Evolutionary conservation across 2,888 invertebrate species (phyloP), one percentile per base, ranked within the genome.

Genomic region (Rotaria magnacalcarata): DNA sequence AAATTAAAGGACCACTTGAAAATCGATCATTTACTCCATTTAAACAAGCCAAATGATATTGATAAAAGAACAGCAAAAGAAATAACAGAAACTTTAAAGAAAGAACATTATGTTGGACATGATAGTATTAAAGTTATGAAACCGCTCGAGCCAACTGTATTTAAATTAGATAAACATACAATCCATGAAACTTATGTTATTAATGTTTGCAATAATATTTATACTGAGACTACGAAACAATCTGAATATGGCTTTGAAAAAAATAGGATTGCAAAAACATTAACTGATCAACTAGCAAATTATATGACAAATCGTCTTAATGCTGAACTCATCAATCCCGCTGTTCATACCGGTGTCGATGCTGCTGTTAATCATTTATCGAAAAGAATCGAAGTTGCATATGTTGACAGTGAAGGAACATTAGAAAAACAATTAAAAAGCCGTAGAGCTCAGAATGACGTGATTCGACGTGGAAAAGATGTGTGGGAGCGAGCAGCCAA

Each of bases 1-100:
- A 75, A 75, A 75, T 16, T 75, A 41, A 34, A 19, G 41, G 27
- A 75, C 10, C 7, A 75, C 14, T 19, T 75, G 7, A 27, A 75
- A 75, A 75, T 75, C 11, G 75, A 75, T 75, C 34, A 75, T 75
- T 75, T 75, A 75, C 75, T 75, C 41, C 43, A 75, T 75, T 41
- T 5, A 41, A 75, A 75, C n/a, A 41, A 75, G 2, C 7, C 41
- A 75, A 34, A 75, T 41, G 43, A 75, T 75, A 41, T 75, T 34
- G 75, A 75, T 75, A 34, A 34, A 27, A 5, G 27, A 75, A 75
- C 75, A 34, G 75, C 75, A 0, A 34, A 75, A 34, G 75, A 75
- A 41, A 75, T 43, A 75, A 75, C 43, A 10, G 19, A 34, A 75
- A 1, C 16, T 0, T 75, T 75, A 43, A 75, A 43, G 6, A 43